These are phyloP conservation scores for Hyperopisus bebe DNA, from an alignment of 2,113 vertebrate species.

Conservation along the genomic window DNA sequence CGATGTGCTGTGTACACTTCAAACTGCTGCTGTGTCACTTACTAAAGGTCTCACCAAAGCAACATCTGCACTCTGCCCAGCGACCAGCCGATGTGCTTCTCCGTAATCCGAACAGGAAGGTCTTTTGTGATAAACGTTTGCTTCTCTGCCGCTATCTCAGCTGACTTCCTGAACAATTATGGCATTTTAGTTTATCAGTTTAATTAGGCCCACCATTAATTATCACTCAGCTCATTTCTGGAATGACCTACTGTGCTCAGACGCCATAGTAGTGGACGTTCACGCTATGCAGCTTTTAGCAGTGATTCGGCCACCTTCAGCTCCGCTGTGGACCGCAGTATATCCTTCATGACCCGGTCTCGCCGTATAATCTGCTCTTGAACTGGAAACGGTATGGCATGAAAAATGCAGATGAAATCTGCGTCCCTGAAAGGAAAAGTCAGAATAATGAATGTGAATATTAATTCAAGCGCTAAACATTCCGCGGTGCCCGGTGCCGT, in stretches of 20 bases:
- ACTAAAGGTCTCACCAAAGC: not conserved
- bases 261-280: not conserved
- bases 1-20: too few relatives aligned
- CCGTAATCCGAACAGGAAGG: slow-evolving; percentile 22
- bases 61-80: not conserved
- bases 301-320: slow-evolving; percentile 11
- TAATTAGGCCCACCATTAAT: slow-evolving; percentile 60
- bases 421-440: slow-evolving; percentile 20
- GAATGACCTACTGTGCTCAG: slow-evolving; percentile 28
- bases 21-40: not conserved
- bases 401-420: slow-evolving; percentile 25
- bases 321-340: slow-evolving; percentile 11
- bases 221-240: slow-evolving; percentile 44
- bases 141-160: slow-evolving; percentile 39
- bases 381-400: slow-evolving; percentile 14
- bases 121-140: slow-evolving; percentile 28
- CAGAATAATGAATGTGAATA: slow-evolving; percentile 29
- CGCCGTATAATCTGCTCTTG: slow-evolving; percentile 25
- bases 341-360: not conserved
- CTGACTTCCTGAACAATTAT: slow-evolving; percentile 57
- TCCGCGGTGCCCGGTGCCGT: slow-evolving; percentile 33
- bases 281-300: not conserved
- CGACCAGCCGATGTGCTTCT: not conserved
- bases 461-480: slow-evolving; percentile 29
- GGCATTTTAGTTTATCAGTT: slow-evolving; percentile 41